Base-by-base conservation (phyloP, 2,113 vertebrate species). In the Vimba vimba region DNA sequence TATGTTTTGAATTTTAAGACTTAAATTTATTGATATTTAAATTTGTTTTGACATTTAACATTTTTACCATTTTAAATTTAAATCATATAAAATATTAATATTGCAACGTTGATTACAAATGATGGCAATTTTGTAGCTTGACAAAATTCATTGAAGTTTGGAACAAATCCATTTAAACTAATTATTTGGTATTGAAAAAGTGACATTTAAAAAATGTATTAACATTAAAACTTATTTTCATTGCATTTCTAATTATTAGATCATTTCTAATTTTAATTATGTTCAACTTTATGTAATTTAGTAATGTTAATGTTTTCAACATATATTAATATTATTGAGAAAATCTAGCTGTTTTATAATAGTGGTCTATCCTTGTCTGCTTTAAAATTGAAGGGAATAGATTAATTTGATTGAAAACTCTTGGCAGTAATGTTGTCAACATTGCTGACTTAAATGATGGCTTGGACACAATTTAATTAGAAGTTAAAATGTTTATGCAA, bases 381-480 rank as follows among this genome's bases (percentile, higher is more conserved):
- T 25, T 1, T 60, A 60, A 68, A 30, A 36, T 21, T 4, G 4
- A 36, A 69, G 17, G 19, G 1, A 39, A 23, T 69, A 11, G 66
- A 36, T 69, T 69, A 21, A 69, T 33, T 69, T 21, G 8, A 36
- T 19, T 21, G 66, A 21, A 36, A 36, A 36, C 30, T 23, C 68
- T 71, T 71, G 19, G 68, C 68, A 39, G 68, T 71, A 71, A 71
- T 71, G 43, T 23, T 71, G 19, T 71, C 68, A 43, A 11, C 21
- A n/a, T 43, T 12, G 68, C 11, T 68, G 13, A 68, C 27, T 68
- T 43, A 57, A 57, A 25, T 62, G 23, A 62, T 27, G 71, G 23
- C 6, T 45, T 74, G 69, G 11, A 74, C 39, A 73, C 66, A 12
- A 43, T 71, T 71, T 39, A 43, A 71, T 74, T 74, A 74, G 43